Base-by-base conservation (phyloP, 2,888 invertebrate genomes). In the Aelia acuminata region DNA sequence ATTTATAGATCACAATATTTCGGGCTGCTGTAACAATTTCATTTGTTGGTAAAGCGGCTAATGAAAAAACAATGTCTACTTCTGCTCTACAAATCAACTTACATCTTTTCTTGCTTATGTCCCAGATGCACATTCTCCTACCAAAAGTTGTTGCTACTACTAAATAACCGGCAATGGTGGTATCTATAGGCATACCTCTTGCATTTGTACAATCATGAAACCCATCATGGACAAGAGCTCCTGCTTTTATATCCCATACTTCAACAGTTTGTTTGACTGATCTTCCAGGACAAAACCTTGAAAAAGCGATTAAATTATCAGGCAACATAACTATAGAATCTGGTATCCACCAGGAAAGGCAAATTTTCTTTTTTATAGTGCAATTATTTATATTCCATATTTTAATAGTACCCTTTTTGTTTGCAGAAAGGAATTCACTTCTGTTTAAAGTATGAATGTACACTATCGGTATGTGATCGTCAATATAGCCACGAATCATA, bases 311-410 rank as follows among this genome's bases (percentile, higher is more conserved):
- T n/a, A 80, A 80, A 3, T 80, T 47, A 13, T 11, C 18, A 13
- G 80, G 80, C 39, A 80, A 47, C 43, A 39, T 39, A 3, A n/a
- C n/a, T n/a, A 80, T 22, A 80, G 22, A 80, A 80, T 80, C 80
- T 80, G n/a, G 43, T n/a, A 15, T 47, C 8, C 13, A n/a, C 80
- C 43, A 80, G 15, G n/a, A n/a, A n/a, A 80, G 2, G 3, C 1
- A 13, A 43, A 80, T 4, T n/a, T 11, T n/a, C n/a, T n/a, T 80
- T 43, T 3, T n/a, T 35, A 47, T 7, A 43, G 13, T n/a, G 13
- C 0, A 1, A 80, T 43, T n/a, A 80, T 80, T 0, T 5, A 8
- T n/a, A 47, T 80, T 11, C 80, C 80, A 80, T 43, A 80, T 47
- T 80, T 10, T 47, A 22, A 13, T 13, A 11, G 13, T 3, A 43